Evolutionary conservation across 1,140 invertebrate species (phyloP), one percentile per base, ranked within the genome.

Genomic region (Protaetia brevitarsis): DNA sequence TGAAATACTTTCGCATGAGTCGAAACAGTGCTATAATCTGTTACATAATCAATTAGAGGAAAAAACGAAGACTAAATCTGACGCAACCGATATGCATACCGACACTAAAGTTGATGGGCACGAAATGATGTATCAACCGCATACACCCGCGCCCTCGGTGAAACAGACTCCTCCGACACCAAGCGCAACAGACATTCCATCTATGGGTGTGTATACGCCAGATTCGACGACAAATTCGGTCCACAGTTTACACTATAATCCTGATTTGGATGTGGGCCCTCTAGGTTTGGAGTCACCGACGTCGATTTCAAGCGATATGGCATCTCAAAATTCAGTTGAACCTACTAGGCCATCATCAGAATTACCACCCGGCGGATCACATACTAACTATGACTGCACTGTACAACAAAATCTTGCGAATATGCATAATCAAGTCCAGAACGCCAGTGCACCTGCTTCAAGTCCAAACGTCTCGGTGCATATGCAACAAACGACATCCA

Each of bases 211-310:
- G 1, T 93, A 92, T 69, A 92, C 90, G 0, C 89, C 91, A 0
- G 91, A 94, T 73, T 92, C 90, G 0, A 91, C 89, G 0, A 93
- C 90, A 27, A 92, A 93, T 73, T 93, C 91, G 0, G 90, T 92
- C 3, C 89, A 92, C 68, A 91, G 89, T 34, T 82, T 91, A 65
- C 90, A 91, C 77, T 94, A 92, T 72, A 85, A 86, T 0, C 87
- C 87, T 65, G 92, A 94, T 67, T 79, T 95, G 59, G 92, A 94
- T 77, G 91, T 93, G 0, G 87, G 85, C 69, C 92, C 94, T 73
- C 77, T 95, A 23, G 91, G 89, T 3, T 79, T 95, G 60, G 92
- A 95, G 73, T 95, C 93, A 0, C 93, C 93, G 0, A 88, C 91
- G 0, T 93, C 91, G 19, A 94, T 95, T 64, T 88, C 90, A 0